Conservation (phyloP, 2,888 invertebrate genomes). For the Steinernema hermaphroditum region DNA sequence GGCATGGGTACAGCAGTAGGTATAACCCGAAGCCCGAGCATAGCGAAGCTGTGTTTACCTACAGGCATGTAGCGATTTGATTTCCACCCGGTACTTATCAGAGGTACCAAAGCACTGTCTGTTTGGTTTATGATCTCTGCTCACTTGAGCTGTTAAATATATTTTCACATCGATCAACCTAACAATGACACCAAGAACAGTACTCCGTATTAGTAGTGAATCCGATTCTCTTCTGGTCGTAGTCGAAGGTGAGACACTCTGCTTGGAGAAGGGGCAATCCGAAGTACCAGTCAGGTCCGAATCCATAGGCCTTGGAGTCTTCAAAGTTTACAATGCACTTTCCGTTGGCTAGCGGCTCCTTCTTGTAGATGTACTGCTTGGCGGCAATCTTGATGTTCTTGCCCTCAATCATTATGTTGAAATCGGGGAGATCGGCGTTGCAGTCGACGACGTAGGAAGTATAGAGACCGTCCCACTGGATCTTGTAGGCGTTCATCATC, state of each 20-base stretch:
- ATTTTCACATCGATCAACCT: too few species aligned
- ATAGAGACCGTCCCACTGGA: conserved; percentile 5
- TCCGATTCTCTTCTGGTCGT: conserved; percentile 5
- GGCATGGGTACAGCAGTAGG: too few species aligned
- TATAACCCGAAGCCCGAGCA: too few species aligned
- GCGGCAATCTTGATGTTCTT: neutral
- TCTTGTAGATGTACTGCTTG: neutral
- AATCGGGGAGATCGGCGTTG: neutral
- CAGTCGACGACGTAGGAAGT: neutral
- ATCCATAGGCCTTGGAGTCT: neutral
- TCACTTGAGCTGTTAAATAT: too few species aligned
- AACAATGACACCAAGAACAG: too few species aligned
- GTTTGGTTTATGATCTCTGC: too few species aligned
- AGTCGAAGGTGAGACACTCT: neutral
- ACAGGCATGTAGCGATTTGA: too few species aligned
- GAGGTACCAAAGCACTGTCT: too few species aligned
- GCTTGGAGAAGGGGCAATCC: neutral
- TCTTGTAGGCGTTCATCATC: conserved; percentile 5
- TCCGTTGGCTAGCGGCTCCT: conserved; percentile 1
- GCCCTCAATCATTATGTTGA: neutral
- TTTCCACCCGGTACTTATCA: too few species aligned
- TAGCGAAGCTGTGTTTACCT: too few species aligned
- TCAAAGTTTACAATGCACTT: conserved; percentile 11
- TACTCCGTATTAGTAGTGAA: neutral
- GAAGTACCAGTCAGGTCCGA: conserved; percentile 19